Conservation (phyloP, 2,888 invertebrate species). For the Andrena camellia region DNA sequence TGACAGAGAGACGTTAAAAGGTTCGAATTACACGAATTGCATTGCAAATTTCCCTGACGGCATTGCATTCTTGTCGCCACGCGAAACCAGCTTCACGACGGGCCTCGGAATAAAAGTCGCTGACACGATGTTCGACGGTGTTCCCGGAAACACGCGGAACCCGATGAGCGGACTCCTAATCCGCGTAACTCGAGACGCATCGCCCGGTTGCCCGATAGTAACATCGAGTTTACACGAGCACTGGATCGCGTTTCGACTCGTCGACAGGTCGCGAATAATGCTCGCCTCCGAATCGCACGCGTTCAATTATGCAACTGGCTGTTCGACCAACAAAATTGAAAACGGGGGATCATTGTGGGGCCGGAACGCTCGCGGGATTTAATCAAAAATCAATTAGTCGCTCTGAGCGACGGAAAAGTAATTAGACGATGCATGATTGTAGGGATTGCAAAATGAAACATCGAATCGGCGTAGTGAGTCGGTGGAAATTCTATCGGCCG, state of each 20-base stretch:
- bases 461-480: neutral
- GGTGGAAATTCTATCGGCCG: slow-evolving; percentile 6
- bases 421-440: slow-evolving; percentile 44
- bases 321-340: slow-evolving; percentile 31
- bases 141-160: slow-evolving; percentile 66
- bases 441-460: neutral
- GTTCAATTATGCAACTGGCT: slow-evolving; percentile 47
- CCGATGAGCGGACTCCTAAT: slow-evolving; percentile 55
- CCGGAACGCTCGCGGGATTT: slow-evolving; percentile 13
- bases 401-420: slow-evolving; percentile 32
- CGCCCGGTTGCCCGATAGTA: slow-evolving; percentile 39
- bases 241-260: slow-evolving; percentile 62
- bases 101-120: slow-evolving; percentile 33
- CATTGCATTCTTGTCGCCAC: slow-evolving; percentile 11
- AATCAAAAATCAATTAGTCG: slow-evolving; percentile 47
- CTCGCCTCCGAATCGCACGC: slow-evolving; percentile 25
- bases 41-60: neutral
- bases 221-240: slow-evolving; percentile 66
- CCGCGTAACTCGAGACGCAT: slow-evolving; percentile 65
- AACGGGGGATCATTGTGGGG: slow-evolving; percentile 2
- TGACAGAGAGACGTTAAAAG: neutral
- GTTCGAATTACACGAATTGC: neutral
- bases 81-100: neutral
- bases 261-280: slow-evolving; percentile 48
- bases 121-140: slow-evolving; percentile 44